These are phyloP conservation scores for Diphyllodes magnificus DNA, from an alignment of 2,113 vertebrate genomes.

Conservation along the genomic window DNA sequence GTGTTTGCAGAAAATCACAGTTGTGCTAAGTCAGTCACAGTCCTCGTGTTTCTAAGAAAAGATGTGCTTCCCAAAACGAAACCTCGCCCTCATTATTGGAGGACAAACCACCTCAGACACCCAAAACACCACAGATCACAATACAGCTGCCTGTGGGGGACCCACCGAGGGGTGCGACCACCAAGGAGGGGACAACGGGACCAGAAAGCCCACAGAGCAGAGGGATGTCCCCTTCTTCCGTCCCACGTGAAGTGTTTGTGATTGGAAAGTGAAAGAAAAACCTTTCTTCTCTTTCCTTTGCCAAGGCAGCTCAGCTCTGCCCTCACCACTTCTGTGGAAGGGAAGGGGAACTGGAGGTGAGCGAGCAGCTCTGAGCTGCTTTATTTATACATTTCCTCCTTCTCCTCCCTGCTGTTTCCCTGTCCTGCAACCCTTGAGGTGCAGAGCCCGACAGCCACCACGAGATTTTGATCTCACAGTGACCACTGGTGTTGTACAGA, in stretches of 20 bases:
- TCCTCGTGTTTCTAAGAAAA: slow-evolving; percentile 18
- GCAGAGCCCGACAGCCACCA: neutral
- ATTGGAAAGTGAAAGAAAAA: slow-evolving; percentile 10
- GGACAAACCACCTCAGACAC: neutral
- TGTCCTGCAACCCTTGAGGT: neutral
- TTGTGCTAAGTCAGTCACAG: neutral
- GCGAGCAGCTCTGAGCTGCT: neutral
- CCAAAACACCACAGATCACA: neutral
- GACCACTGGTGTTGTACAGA: neutral
- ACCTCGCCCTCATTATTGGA: neutral
- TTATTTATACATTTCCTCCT: neutral
- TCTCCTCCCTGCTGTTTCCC: neutral
- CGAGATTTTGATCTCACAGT: neutral
- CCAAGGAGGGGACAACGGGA: rapidly evolving
- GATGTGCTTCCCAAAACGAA: neutral
- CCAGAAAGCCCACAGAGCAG: neutral
- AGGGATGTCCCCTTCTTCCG: neutral
- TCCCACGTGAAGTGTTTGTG: neutral
- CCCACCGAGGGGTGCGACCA: rapidly evolving
- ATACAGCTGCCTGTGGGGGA: neutral
- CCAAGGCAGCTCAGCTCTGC: neutral
- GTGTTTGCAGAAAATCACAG: slow-evolving; percentile 39
- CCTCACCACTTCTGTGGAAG: neutral
- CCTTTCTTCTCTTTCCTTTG: neutral
- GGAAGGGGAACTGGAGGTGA: neutral